Percentiles rank a stretch among this genome's conserved stretches.
phyloP scores from a whole-genome alignment of 1,140 invertebrate genomes.

The Hyles euphorbiae region DNA sequence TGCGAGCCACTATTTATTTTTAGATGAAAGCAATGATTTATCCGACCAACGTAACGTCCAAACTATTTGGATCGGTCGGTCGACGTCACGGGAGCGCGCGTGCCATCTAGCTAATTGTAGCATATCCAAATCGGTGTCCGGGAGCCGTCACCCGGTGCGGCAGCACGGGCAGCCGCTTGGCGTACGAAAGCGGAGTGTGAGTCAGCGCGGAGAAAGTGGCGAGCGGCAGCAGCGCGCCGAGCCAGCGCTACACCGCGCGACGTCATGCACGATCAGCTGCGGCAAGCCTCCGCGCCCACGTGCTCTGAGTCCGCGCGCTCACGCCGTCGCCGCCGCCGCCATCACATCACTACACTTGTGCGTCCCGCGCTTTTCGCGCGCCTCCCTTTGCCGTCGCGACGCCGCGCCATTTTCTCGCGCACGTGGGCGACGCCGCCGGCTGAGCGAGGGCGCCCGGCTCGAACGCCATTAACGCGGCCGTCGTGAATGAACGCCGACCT shows the following conservation, averaged over 20 bases:
- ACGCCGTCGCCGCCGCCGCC: slow-evolving; percentile 32
- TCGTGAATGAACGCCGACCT: slow-evolving; percentile 73
- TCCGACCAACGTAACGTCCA: slow-evolving; percentile 50
- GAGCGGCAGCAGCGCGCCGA: slow-evolving; percentile 15
- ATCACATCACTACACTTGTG: slow-evolving; percentile 58
- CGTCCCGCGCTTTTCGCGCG: slow-evolving; percentile 63
- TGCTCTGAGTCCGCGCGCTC: slow-evolving; percentile 47
- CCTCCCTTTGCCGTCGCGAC: slow-evolving; percentile 60
- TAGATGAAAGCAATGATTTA: slow-evolving; percentile 57
- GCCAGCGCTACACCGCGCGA: slow-evolving; percentile 21
- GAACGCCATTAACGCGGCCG: slow-evolving; percentile 66
- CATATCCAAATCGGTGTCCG: slow-evolving; percentile 62
- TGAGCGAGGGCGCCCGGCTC: slow-evolving; percentile 54
- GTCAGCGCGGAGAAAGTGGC: slow-evolving; percentile 63
- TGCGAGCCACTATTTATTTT: slow-evolving; percentile 56
- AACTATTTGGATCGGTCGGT: slow-evolving; percentile 50
- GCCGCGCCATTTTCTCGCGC: slow-evolving; percentile 71
- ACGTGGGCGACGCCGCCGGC: slow-evolving; percentile 62
- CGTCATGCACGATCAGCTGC: slow-evolving; percentile 26
- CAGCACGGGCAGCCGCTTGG: slow-evolving; percentile 16
- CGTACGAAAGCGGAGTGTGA: slow-evolving; percentile 59
- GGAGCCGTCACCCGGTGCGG: slow-evolving; percentile 26
- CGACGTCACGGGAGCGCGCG: slow-evolving; percentile 63
- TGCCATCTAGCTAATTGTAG: slow-evolving; percentile 63
- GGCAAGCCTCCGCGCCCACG: slow-evolving; percentile 55